phyloP scores from a whole-genome alignment of 2,113 vertebrate species.

The Lepus timidus region DNA sequence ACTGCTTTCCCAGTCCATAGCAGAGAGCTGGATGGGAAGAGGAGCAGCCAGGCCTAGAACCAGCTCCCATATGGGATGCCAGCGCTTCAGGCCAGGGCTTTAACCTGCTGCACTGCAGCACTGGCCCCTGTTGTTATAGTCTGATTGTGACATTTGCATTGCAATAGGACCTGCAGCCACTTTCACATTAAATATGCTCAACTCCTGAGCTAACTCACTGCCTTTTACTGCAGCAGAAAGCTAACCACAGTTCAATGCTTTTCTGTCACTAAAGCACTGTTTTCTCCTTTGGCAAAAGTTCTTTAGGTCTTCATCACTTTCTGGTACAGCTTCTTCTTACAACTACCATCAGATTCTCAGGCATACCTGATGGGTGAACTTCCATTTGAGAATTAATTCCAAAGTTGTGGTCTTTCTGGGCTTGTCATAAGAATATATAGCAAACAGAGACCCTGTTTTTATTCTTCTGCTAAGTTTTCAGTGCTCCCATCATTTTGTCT shows the following conservation, averaged over 20 bases:
- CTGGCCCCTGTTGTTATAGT: neutral
- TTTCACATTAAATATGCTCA: conserved; percentile 22
- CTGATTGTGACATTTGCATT: neutral
- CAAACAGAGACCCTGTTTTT: too few species aligned
- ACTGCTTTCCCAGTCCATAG: too few species aligned
- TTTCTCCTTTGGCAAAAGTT: neutral
- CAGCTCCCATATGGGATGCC: too few species aligned
- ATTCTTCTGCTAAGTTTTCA: too few species aligned
- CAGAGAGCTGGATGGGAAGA: too few species aligned
- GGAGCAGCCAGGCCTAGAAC: too few species aligned
- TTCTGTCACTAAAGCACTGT: neutral
- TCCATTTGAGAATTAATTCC: conserved; percentile 40
- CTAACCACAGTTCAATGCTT: neutral
- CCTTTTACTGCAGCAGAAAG: conserved; percentile 31
- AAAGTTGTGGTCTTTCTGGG: neutral
- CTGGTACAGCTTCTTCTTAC: neutral
- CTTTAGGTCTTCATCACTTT: neutral
- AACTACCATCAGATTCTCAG: neutral
- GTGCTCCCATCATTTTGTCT: too few species aligned
- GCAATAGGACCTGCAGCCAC: neutral
- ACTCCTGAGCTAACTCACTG: conserved; percentile 1
- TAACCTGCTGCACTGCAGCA: too few species aligned
- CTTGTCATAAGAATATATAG: neutral
- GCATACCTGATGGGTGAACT: neutral
- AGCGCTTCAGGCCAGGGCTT: too few species aligned